phyloP scores from a whole-genome alignment of 1,140 invertebrate species.

The Globodera rostochiensis region DNA sequence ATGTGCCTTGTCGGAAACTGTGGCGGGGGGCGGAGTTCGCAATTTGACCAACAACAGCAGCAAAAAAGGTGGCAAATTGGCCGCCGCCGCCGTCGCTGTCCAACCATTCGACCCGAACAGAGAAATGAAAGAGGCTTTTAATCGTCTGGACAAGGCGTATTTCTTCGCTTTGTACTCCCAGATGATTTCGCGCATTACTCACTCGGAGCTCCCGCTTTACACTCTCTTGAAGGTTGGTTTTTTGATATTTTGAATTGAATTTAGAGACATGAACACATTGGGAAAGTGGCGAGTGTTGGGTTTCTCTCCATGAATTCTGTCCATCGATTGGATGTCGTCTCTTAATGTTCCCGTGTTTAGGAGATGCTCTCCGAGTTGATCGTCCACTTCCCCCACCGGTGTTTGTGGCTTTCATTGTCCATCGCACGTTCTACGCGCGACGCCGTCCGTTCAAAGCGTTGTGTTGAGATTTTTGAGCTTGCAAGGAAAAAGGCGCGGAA shows the following conservation, averaged over 20 bases:
- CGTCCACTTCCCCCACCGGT: slow-evolving; percentile 35
- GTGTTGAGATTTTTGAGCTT: slow-evolving; percentile 47
- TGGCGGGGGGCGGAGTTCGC: not conserved
- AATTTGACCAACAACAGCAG: not conserved
- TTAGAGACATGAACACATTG: too few relatives aligned
- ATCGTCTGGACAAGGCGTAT: slow-evolving; percentile 21
- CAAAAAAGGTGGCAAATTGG: not conserved
- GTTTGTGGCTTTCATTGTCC: slow-evolving; percentile 33
- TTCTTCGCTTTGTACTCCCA: slow-evolving; percentile 34
- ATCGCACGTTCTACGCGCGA: slow-evolving; percentile 17
- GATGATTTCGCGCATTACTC: slow-evolving; percentile 32
- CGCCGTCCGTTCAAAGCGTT: slow-evolving; percentile 36
- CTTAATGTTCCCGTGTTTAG: not conserved
- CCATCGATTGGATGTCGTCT: too few relatives aligned
- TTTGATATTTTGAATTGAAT: too few relatives aligned
- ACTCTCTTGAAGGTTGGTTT: slow-evolving; percentile 2
- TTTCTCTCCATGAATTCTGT: too few relatives aligned
- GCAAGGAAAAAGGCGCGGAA: slow-evolving; percentile 5
- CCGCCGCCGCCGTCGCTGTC: too few relatives aligned
- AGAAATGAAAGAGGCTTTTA: slow-evolving; percentile 17
- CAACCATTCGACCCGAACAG: slow-evolving; percentile 15
- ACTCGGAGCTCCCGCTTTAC: not conserved
- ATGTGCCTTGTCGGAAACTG: slow-evolving; percentile 10
- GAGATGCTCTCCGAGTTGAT: slow-evolving; percentile 15
- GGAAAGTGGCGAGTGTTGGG: too few relatives aligned